phyloP scores from a whole-genome alignment of 2,113 vertebrate genomes.

The Cyprinodon tularosa region DNA sequence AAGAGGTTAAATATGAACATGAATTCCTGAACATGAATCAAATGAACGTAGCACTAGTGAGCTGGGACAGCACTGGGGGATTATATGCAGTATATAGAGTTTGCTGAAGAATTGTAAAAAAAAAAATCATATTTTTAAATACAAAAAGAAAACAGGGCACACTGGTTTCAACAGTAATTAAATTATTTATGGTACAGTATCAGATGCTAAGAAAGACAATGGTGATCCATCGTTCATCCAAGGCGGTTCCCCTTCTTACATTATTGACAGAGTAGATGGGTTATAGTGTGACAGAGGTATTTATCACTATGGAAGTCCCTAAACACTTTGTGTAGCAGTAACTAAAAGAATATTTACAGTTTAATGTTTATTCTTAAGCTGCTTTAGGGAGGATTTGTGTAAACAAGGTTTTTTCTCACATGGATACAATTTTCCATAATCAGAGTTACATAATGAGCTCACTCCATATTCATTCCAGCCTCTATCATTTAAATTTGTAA shows the following conservation, averaged over 20 bases:
- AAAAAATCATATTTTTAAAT: too few species aligned
- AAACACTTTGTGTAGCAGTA: not conserved
- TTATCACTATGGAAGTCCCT: not conserved
- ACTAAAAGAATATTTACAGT: not conserved
- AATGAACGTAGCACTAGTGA: not conserved
- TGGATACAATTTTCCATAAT: slow-evolving; percentile 52
- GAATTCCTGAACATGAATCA: not conserved
- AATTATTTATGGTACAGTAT: not conserved
- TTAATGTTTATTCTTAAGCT: slow-evolving; percentile 30
- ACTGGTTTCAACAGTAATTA: not conserved
- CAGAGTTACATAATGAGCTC: slow-evolving; percentile 37
- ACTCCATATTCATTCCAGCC: slow-evolving; percentile 35
- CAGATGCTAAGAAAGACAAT: not conserved
- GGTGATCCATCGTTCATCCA: not conserved
- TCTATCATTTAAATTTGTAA: slow-evolving; percentile 41
- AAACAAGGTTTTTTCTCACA: slow-evolving; percentile 28
- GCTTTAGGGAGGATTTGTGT: slow-evolving; percentile 8
- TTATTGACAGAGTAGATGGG: not conserved
- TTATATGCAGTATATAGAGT: not conserved
- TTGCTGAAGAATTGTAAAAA: not conserved
- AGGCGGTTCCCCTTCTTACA: not conserved
- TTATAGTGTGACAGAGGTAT: not conserved
- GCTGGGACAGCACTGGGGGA: not conserved
- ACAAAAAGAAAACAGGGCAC: too few species aligned
- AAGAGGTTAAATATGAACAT: not conserved